Evolutionary conservation across 1,140 invertebrate genomes (phyloP), one percentile per base, ranked within the genome.

Genomic region (Drosophila miranda): DNA sequence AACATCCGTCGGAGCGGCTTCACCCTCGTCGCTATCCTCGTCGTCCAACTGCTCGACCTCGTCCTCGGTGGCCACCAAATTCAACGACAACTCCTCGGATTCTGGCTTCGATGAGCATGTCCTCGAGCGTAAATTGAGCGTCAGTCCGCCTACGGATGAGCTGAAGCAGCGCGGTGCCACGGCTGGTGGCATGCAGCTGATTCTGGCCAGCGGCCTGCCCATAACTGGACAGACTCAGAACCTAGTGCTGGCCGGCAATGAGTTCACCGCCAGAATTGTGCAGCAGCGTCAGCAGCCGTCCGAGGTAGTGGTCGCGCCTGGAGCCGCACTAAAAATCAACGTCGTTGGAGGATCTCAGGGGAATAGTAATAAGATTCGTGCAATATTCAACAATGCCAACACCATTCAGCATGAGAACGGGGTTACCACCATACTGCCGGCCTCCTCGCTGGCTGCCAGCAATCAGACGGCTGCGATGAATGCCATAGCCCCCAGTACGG

Each of bases 61-160:
- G 0, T 80, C 84, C 6, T 78, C 83, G 60, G 72, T 78, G 48
- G 83, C 82, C 53, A 90, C 77, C 57, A 91, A 91, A 42, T 93
- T 93, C 81, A 94, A 93, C 78, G 94, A 94, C 74, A 93, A 93
- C 46, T 94, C 93, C 1, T 94, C 93, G 3, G 94, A 94, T 83
- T 94, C 94, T 0, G 94, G 94, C 2, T 95, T 94, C 70, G 94
- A 95, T 75, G 94, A 94, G 75, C 93, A 93, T 75, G 92, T 90
- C 9, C 73, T 89, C 21, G 90, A 91, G 7, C 80, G 89, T 56
- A 90, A 91, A 64, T 88, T 88, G 11, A 38, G 11, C 4, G 78
- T 86, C 6, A 90, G 90, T 78, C 84, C 84, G 23, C 82, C 82
- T 41, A 56, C 78, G 62, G 89, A 90, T 21, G 89, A 90, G 14